Conservation (phyloP, 2,797 vertebrate genomes). For the Enteromius treurensis region DNA sequence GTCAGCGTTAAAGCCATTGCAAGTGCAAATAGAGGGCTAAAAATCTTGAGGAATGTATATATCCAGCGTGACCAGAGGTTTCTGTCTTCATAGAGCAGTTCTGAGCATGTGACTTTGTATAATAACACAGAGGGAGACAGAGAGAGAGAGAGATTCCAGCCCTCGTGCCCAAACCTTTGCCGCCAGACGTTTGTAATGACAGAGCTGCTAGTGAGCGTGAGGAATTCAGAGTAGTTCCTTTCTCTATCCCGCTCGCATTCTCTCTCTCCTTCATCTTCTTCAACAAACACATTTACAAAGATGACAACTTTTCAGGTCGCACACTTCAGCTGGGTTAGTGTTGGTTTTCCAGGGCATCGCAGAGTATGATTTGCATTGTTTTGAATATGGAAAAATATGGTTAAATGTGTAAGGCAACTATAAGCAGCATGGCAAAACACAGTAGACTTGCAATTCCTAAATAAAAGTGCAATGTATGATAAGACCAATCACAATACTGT, state of each 20-base stretch:
- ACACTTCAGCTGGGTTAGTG: background rate
- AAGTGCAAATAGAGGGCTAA: slow-evolving; percentile 22
- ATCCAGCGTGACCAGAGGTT: slow-evolving; percentile 44
- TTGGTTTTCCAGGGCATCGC: background rate
- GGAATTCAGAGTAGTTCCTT: slow-evolving; percentile 56
- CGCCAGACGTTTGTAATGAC: slow-evolving; percentile 58
- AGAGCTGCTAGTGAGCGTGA: slow-evolving; percentile 56
- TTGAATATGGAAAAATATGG: background rate
- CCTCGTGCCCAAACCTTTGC: slow-evolving; percentile 54
- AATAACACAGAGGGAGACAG: slow-evolving; percentile 30
- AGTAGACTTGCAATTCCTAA: background rate
- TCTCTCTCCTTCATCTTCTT: slow-evolving; percentile 14
- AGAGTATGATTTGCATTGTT: slow-evolving; percentile 4
- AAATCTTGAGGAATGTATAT: slow-evolving; percentile 33
- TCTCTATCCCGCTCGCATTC: slow-evolving; percentile 20
- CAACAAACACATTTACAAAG: background rate
- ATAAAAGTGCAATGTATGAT: background rate
- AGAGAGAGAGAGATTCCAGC: slow-evolving; percentile 49
- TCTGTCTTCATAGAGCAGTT: slow-evolving; percentile 41
- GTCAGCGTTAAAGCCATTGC: background rate
- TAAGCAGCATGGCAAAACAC: background rate
- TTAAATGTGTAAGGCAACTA: background rate
- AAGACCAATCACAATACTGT: background rate
- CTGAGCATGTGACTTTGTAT: slow-evolving; percentile 26
- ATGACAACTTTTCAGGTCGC: background rate